phyloP scores from a whole-genome alignment of 2,888 invertebrate genomes.

The Sicus ferrugineus region DNA sequence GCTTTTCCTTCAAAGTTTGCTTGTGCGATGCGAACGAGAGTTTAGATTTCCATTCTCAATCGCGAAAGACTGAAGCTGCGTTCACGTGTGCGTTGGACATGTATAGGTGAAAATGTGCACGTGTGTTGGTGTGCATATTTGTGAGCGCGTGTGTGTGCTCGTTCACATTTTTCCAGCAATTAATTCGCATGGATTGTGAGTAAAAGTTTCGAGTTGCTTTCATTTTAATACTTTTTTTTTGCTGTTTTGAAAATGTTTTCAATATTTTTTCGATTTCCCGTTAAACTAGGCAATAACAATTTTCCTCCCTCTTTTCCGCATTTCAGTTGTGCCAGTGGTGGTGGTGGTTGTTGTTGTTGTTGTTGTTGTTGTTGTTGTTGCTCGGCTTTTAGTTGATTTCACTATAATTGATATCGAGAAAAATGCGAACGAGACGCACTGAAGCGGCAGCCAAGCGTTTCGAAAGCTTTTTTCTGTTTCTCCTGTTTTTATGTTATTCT shows the following conservation, averaged over 20 bases:
- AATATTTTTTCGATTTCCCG: neutral
- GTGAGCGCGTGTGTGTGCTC: constrained; percentile 9
- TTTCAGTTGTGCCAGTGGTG: neutral
- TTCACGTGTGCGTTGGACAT: no score
- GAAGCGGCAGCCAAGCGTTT: neutral
- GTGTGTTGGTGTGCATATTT: constrained; percentile 22
- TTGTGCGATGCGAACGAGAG: no score
- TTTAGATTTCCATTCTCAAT: no score
- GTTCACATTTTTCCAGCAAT: neutral
- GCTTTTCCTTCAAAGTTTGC: no score
- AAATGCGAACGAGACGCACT: neutral
- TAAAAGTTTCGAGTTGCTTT: neutral
- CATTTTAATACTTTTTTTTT: constrained; percentile 6
- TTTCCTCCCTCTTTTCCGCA: neutral
- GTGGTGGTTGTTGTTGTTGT: constrained; percentile 10
- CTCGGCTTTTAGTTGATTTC: constrained; percentile 17
- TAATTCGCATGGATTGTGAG: constrained; percentile 7
- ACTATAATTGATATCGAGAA: neutral
- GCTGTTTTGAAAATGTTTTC: neutral
- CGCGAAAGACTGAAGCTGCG: no score
- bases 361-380: constrained; percentile 9
- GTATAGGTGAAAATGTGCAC: neutral
- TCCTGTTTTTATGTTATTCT: neutral
- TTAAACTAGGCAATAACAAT: neutral
- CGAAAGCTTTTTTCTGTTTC: neutral